Evolutionary conservation across 2,113 vertebrate species (phyloP), one percentile per base, ranked within the genome.

Genomic region (Tapirus terrestris): DNA sequence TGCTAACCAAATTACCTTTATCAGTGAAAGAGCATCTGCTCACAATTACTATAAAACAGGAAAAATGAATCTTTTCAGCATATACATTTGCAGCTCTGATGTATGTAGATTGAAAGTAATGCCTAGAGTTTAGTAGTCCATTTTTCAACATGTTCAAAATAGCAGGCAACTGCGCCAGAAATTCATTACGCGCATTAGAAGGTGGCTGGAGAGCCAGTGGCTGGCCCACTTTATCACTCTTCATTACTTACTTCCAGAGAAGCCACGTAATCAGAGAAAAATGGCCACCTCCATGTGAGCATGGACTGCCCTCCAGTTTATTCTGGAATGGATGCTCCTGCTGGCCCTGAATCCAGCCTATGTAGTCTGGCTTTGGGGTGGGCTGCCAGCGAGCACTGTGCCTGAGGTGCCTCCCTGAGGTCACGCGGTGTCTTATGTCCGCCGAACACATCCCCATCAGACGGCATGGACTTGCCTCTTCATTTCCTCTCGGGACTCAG

Each of bases 1-100:
- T 97, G 94, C 27, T 45, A 90, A 96, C 96, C 84, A 98, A 98
- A 98, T 98, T 98, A 97, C 98, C 97, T 99, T 98, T 98, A 98
- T 98, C 97, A 98, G 98, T 61, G 94, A 97, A 97, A 96, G 98
- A 98, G 83, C 97, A 97, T 98, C 92, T 98, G 88, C 96, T 98
- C 80, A 97, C 45, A 53, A 97, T 98, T 98, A 97, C 97, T 98
- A 72, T 31, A 77, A 97, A 96, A 92, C 76, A 97, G 97, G 82
- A 98, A 97, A 89, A 98, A 98, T 97, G 97, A 96, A 65, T 87
- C 96, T 97, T 98, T 98, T 95, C 72, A 79, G 89, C 96, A 4
- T 53, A 8, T 92, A 36, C n/a, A 3, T 97, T 92, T 93, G 70
- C 84, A 68, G 61, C 97, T 97, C 68, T 61, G 94, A 91, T 91